Evolutionary conservation across 2,797 vertebrate genomes (phyloP).

Genomic region (Forpus xanthops): DNA sequence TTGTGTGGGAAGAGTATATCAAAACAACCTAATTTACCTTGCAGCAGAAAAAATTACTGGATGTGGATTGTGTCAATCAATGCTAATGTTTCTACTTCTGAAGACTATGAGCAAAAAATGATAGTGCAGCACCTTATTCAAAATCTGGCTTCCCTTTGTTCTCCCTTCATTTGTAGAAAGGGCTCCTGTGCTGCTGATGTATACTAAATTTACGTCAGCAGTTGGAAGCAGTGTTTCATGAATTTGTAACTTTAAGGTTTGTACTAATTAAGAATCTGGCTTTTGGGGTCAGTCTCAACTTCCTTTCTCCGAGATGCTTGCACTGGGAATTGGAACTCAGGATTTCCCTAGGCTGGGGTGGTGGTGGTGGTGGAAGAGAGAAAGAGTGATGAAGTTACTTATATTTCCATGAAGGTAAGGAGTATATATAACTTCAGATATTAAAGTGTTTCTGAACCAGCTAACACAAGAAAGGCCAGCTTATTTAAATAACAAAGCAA

Average conservation of each 20-base stretch:
- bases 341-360: not conserved
- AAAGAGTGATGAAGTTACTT: not conserved
- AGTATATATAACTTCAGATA: not conserved
- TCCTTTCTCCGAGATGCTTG: not conserved
- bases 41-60: not conserved
- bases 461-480: not conserved
- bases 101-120: not conserved
- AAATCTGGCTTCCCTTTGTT: not conserved
- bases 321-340: not conserved
- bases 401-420: not conserved
- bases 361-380: not conserved
- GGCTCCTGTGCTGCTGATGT: not conserved
- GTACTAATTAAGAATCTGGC: not conserved
- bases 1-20: conserved; percentile 17
- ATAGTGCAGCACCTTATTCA: not conserved
- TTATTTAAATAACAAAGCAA: not conserved
- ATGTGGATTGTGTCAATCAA: not conserved
- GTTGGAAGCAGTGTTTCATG: not conserved
- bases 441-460: not conserved
- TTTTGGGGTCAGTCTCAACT: not conserved
- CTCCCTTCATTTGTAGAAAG: not conserved
- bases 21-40: not conserved
- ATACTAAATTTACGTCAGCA: not conserved
- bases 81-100: not conserved
- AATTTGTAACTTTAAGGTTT: not conserved